Base-by-base conservation (phyloP, 2,888 invertebrate species). In the Ochropacha duplaris region DNA sequence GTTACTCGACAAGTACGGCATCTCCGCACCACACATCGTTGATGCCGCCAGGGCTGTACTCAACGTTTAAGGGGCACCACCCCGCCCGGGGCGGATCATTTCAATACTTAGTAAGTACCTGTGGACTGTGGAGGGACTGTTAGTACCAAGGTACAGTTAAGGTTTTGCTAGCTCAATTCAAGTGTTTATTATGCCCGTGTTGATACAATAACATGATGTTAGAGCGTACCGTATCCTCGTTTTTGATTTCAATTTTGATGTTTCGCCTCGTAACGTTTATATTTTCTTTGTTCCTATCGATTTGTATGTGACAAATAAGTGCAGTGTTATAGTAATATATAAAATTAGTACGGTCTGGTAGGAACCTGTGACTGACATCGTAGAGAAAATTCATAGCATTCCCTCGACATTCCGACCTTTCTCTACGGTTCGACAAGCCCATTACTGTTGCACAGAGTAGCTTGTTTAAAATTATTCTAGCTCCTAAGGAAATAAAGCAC, bases 1-100 rank as follows among this genome's bases (percentile, higher is more conserved):
- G 3, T 94, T 99, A 56, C 93, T 99, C 61, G 97, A 98, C 71
- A 94, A 95, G 86, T 99, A 95, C 92, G 98, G 98, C 65, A 96
- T 99, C 79, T 97, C 96, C 68, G 95, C 98, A 1, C 94, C 94
- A 55, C 95, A 96, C 81, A 95, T 99, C 75, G 94, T 94, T 16
- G 91, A 92, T 56, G 97, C 97, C 49, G 96, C 95, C 9, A 90
- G 92, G 56, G 94, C 94, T 49, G 76, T 97, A 57, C 84, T 96
- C 57, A 94, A 95, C 77, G 79, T 61, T 0, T 86, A 78, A 55
- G 3, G 44, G 14, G 55, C 24, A 2, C 5, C 1, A 0, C n/a
- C 36, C 5, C 5, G 5, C 2, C n/a, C 9, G 12, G 16, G 36
- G 28, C 3, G 1, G 49, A 55, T 24, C n/a, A 14, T 9, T 4